Evolutionary conservation across 2,797 vertebrate species (phyloP), one percentile per base, ranked within the genome.

Genomic region (Scomberomorus guttatus): DNA sequence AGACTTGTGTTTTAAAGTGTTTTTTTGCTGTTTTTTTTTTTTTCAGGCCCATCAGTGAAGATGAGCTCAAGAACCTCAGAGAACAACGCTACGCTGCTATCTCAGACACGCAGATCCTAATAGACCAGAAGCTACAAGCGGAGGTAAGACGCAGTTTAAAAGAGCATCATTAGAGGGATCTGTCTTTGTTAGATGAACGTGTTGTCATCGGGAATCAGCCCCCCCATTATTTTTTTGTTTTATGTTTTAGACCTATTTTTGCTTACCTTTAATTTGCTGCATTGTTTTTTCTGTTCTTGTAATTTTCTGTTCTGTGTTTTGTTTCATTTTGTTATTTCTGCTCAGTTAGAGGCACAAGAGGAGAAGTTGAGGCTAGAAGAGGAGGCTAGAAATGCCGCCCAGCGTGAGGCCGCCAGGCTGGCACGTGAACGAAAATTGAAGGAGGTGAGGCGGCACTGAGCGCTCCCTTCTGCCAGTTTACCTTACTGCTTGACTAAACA

Each of bases 361-460:
- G 97, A 99, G 97, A 97, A 97, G 96, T 98, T 99, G 95, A 99
- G 96, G 96, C 95, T 98, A 98, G 98, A 99, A 97, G 98, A 99
- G 92, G 98, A 99, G 95, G 96, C 97, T 97, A 96, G 96, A 96
- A 97, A 97, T 95, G 96, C 96, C 87, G 96, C 96, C 93, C 97
- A 99, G 92, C 97, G 98, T 82, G 96, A 98, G 95, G 96, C 96
- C 93, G 97, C 97, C 95, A 97, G 96, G 96, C 95, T 97, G 95
- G 96, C 97, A 90, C 97, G 97, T 95, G 97, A 98, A 92, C 97
- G 93, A 95, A 98, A 96, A 94, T 92, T 96, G 92, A 95, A 96
- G 97, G 97, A 99, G 98, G 98, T 99, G 97, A 99, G 98, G 97
- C 95, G 93, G 94, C 94, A 91, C 90, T 89, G 90, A 95, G 85